Evolutionary conservation across 2,888 invertebrate species (phyloP).

Genomic region (Escarpia spicata): DNA sequence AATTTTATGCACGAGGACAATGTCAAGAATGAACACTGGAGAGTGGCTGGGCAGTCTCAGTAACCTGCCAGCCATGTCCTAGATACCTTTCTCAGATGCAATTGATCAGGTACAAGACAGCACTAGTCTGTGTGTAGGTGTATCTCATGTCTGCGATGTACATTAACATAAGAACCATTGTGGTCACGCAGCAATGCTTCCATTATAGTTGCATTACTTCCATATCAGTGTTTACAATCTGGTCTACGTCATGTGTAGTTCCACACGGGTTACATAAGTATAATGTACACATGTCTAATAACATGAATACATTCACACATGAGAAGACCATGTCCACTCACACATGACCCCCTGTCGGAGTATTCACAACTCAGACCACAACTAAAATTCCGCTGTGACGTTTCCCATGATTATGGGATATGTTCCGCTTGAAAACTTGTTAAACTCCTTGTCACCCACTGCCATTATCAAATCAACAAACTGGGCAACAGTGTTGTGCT

Average conservation of each 20-base stretch:
- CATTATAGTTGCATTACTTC: no score
- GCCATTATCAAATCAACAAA: not conserved
- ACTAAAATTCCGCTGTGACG: no score
- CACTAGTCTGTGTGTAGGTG: no score
- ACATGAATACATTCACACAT: no score
- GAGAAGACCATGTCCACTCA: no score
- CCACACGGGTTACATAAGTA: no score
- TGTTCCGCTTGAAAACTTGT: not conserved
- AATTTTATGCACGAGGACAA: not conserved
- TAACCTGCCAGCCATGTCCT: not conserved
- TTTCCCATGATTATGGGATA: not conserved
- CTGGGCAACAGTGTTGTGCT: not conserved
- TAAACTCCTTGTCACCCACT: not conserved
- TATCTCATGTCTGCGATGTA: no score
- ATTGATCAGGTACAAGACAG: not conserved
- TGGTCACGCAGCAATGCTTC: not conserved
- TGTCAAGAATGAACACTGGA: not conserved
- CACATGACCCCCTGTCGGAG: no score
- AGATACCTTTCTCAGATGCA: not conserved
- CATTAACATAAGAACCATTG: not conserved
- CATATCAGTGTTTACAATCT: no score
- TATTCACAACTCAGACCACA: no score
- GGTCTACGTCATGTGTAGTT: no score
- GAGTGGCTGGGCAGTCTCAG: not conserved
- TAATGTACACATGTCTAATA: no score